Evolutionary conservation across 2,113 vertebrate genomes (phyloP).

Genomic region (Galeopterus variegatus): DNA sequence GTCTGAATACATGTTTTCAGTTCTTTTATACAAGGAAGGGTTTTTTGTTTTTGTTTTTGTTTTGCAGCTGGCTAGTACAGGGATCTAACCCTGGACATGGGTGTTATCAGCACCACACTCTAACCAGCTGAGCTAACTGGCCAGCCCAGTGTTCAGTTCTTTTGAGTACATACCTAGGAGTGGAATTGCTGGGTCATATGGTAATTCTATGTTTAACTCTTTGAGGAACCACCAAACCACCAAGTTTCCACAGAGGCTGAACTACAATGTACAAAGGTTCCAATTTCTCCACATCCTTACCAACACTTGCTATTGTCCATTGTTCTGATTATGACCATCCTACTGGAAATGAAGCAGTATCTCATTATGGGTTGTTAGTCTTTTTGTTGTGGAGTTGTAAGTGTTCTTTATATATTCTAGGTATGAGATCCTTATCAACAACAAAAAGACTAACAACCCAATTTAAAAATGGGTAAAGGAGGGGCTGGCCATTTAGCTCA

Average conservation of each 20-base stretch:
- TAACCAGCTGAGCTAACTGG: no score
- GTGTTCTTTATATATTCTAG: background rate
- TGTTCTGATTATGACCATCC: background rate
- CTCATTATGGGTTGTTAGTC: background rate
- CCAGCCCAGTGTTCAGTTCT: background rate
- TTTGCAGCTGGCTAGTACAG: no score
- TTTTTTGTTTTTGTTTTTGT: no score
- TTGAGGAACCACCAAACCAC: background rate
- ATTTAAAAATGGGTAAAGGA: background rate
- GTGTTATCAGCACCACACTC: no score
- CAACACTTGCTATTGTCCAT: background rate
- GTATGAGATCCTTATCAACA: background rate
- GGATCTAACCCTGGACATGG: no score
- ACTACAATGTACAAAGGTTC: background rate
- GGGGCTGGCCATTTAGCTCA: no score
- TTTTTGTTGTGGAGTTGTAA: background rate
- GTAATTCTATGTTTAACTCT: slow-evolving; percentile 42
- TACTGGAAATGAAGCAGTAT: background rate
- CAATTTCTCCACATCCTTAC: background rate
- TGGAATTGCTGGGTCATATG: background rate
- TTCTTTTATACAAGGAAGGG: background rate
- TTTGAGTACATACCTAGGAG: background rate
- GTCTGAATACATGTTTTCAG: background rate
- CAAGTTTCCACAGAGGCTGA: background rate
- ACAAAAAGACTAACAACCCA: background rate